phyloP scores from a whole-genome alignment of 2,888 invertebrate species.

The Lasius platythorax region DNA sequence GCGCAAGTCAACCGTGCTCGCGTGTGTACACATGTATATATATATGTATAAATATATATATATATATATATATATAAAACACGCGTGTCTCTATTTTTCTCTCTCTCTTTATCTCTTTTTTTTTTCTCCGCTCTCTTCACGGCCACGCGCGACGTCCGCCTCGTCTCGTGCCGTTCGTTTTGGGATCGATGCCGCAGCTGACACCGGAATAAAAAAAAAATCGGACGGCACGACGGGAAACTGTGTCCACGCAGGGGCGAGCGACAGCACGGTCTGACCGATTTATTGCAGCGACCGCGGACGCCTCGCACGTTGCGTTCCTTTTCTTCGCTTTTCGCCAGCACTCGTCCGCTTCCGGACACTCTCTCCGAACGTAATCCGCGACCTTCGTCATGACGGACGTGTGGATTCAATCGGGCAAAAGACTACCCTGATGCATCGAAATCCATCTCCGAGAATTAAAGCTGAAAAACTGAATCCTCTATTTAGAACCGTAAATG shows the following conservation, averaged over 20 bases:
- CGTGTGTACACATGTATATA: not conserved
- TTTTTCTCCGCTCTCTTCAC: conserved; percentile 27
- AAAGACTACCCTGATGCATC: conserved; percentile 27
- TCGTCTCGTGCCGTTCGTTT: conserved; percentile 67
- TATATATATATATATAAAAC: not conserved
- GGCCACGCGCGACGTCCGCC: conserved; percentile 48
- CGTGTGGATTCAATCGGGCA: conserved; percentile 57
- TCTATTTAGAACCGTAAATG: no score
- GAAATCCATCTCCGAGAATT: conserved; percentile 37
- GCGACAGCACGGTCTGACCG: conserved; percentile 68
- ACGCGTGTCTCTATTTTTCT: not conserved
- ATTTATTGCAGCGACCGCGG: conserved; percentile 72
- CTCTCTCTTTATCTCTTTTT: not conserved
- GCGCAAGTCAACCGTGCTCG: conserved; percentile 46
- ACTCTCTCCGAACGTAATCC: conserved; percentile 66
- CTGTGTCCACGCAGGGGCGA: conserved; percentile 55
- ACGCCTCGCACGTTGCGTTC: conserved; percentile 60
- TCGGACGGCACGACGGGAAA: conserved; percentile 68
- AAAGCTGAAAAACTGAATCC: conserved; percentile 34
- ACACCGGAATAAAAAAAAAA: conserved; percentile 66
- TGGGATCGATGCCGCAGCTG: conserved; percentile 74
- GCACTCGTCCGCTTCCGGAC: conserved; percentile 22
- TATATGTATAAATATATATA: not conserved
- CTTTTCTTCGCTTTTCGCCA: conserved; percentile 68
- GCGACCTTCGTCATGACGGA: conserved; percentile 71